A percentile compares a stretch with the other conserved stretches of the same genome.
phyloP scores from a whole-genome alignment of 2,888 invertebrate genomes.

The Drosophila neonasuta region DNA sequence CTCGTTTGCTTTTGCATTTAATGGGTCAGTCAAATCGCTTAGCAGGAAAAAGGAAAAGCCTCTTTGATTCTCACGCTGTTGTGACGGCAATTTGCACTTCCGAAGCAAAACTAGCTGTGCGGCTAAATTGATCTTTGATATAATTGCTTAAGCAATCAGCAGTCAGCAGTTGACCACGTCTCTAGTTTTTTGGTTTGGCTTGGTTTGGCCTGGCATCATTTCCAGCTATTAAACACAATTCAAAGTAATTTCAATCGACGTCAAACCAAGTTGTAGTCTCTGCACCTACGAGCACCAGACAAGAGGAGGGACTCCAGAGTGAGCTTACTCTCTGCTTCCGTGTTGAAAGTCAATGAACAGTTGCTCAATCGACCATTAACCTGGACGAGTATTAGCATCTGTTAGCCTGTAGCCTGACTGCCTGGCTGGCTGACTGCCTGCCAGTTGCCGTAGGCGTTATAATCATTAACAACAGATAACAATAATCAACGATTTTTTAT shows the following conservation, averaged over 20 bases:
- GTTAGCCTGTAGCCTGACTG: constrained; percentile 15
- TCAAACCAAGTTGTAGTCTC: constrained; percentile 20
- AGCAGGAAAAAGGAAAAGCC: constrained; percentile 68
- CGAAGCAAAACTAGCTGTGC: constrained; percentile 41
- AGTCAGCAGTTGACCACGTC: constrained; percentile 41
- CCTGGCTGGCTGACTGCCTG: not conserved
- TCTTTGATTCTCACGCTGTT: constrained; percentile 71
- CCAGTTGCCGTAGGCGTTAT: constrained; percentile 58
- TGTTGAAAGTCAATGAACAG: constrained; percentile 70
- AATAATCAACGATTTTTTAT: constrained; percentile 47
- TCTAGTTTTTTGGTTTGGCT: not conserved
- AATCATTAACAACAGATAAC: constrained; percentile 74
- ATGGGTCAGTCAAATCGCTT: constrained; percentile 21
- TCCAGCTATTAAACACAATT: constrained; percentile 77
- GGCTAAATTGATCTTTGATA: constrained; percentile 68
- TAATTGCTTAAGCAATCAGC: constrained; percentile 64
- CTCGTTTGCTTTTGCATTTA: constrained; percentile 42
- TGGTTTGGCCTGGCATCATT: constrained; percentile 62
- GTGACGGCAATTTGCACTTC: constrained; percentile 67
- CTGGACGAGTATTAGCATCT: constrained; percentile 50
- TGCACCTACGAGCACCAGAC: constrained; percentile 47
- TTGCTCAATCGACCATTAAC: constrained; percentile 75
- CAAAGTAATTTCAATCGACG: constrained; percentile 70
- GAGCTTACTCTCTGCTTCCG: constrained; percentile 56
- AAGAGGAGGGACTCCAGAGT: constrained; percentile 4